Evolutionary conservation across 2,113 vertebrate genomes (phyloP), one percentile per base, ranked within the genome.

Genomic region (Procavia capensis): DNA sequence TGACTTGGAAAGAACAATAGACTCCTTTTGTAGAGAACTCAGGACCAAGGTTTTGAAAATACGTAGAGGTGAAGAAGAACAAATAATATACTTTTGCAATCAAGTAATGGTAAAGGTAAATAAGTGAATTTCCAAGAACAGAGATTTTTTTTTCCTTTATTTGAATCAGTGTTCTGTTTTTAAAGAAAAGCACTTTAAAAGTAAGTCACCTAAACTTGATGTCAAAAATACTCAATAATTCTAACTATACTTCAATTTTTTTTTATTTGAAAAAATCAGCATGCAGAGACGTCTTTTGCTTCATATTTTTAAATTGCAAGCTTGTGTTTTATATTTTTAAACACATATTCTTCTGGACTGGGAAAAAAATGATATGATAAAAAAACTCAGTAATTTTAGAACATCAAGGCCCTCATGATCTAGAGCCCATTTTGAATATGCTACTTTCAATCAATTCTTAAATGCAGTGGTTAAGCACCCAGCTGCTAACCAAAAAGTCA

Each of bases 51-150:
- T 72, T 50, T 88, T 75, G 2, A 72, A 88, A 96, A n/a, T 85
- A 59, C 0, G 68, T 19, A 76, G 54, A 81, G 13, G 14, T 88
- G 14, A 78, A 22, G 9, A 24, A 85, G 41, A 95, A 66, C 78
- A 63, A 85, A 68, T 84, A 54, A 75, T n/a, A 17, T 31, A 45
- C 6, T 24, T 78, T 81, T 88, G 11, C 41, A 74, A 47, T 59
- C 31, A 87, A 88, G 20, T 88, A n/a, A 13, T 36, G 8, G 41
- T 75, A 84, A 41, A 34, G n/a, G 25, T 74, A 86, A 92, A 82
- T 64, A 74, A 27, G 81, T 66, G 19, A 85, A 72, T 94, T 88
- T 91, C 63, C 93, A 59, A 93, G 43, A 88, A 90, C 13, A 91
- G 74, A 66, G 34, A 25, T 1, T 59, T 80, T 13, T 29, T 88